Evolutionary conservation across 2,797 vertebrate genomes (phyloP).

Genomic region (Valencia hispanica): DNA sequence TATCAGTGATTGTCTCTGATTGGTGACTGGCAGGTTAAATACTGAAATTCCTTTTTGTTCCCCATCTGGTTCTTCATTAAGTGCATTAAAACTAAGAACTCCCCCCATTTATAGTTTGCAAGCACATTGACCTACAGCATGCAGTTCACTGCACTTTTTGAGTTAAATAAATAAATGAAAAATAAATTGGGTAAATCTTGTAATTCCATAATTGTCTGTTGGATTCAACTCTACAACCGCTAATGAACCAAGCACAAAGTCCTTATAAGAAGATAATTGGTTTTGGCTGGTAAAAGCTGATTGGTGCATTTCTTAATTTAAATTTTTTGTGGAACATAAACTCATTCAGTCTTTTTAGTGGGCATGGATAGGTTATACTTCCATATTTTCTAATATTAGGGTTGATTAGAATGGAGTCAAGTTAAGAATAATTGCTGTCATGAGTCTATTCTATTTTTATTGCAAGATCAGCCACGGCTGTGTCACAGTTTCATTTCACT

Average conservation of each 20-base stretch:
- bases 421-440: conserved; percentile 6
- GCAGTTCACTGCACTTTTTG: not conserved
- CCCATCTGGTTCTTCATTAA: not conserved
- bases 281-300: not conserved
- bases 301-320: not conserved
- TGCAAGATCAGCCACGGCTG: conserved; percentile 26
- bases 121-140: not conserved
- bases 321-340: conserved; percentile 29
- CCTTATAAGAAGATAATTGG: not conserved
- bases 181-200: not conserved
- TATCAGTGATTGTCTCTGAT: not conserved
- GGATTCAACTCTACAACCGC: not conserved
- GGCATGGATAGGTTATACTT: not conserved
- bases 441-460: conserved; percentile 28
- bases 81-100: not conserved
- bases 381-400: conserved; percentile 4
- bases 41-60: not conserved
- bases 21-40: not conserved
- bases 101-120: not conserved
- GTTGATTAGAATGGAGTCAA: conserved; percentile 9
- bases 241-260: not conserved
- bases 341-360: conserved; percentile 1
- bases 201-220: not conserved
- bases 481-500: conserved; percentile 50
- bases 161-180: too few relatives aligned